phyloP scores from a whole-genome alignment of 2,888 invertebrate genomes.

The Apocheima hispidaria region DNA sequence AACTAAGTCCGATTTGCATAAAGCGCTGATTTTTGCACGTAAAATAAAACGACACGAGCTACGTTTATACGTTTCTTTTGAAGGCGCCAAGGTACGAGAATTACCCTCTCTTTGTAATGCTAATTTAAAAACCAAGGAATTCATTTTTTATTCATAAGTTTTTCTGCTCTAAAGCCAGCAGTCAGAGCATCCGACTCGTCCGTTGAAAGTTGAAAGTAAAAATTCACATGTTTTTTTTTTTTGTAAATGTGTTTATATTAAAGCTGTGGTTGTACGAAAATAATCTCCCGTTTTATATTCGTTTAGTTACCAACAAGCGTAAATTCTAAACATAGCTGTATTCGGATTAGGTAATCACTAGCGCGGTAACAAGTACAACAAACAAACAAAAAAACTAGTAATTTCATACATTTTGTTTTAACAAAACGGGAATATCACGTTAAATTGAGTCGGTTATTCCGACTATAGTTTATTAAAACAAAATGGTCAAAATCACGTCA shows the following conservation, averaged over 20 bases:
- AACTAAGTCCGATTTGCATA: constrained; percentile 46
- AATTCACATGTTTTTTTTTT: constrained; percentile 58
- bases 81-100: constrained; percentile 81
- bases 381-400: no score
- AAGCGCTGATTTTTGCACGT: constrained; percentile 74
- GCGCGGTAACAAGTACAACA: no score
- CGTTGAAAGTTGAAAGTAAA: constrained; percentile 68
- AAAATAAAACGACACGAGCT: constrained; percentile 76
- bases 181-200: constrained; percentile 78
- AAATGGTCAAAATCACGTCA: no score
- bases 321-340: constrained; percentile 12
- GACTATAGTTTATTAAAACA: no score
- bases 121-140: constrained; percentile 86
- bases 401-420: no score
- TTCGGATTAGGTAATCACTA: background rate
- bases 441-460: no score
- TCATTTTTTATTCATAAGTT: constrained; percentile 86
- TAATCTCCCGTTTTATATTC: constrained; percentile 42
- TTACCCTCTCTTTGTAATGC: constrained; percentile 85
- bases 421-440: no score
- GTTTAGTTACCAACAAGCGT: constrained; percentile 30
- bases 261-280: constrained; percentile 45
- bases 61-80: constrained; percentile 78
- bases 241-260: constrained; percentile 50
- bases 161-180: constrained; percentile 82